Evolutionary conservation across 2,113 vertebrate genomes (phyloP), one percentile per base, ranked within the genome.

Genomic region (Macquaria australasica): DNA sequence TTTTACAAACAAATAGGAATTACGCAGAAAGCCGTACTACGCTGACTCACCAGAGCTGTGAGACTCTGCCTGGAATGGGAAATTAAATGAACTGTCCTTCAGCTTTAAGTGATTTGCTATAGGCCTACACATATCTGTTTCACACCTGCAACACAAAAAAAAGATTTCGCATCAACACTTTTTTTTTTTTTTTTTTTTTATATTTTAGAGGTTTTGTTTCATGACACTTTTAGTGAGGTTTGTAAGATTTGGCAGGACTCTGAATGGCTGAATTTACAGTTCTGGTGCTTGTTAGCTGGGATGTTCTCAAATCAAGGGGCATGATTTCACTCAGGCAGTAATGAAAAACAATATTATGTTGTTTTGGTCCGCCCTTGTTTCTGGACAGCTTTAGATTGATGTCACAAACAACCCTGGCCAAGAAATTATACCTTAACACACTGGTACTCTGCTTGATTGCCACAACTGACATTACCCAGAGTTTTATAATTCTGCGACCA

Each of bases 231-330:
- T 92, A 94, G 85, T 87, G 73, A 93, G 90, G 91, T 93, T 92
- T 91, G 89, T 91, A 95, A 90, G 73, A 92, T 91, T 95, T 97
- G 96, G 93, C 94, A 94, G 82, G 82, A 94, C 85, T 96, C 93
- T 75, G 89, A 95, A 93, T 91, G 93, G 95, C 96, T 94, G 94
- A 95, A 94, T 96, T 96, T 96, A 94, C 93, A 93, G 86, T 93
- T 95, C 92, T 95, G 89, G 93, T 95, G 96, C 94, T 95, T 95
- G 94, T 96, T 96, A 96, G 95, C 93, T 84, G 85, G 62, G 86
- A 95, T 94, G 94, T 95, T 86, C 93, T 92, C 86, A 92, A 93
- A 94, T 95, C 84, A 95, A 95, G 89, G 91, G 59, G 94, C 95
- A 95, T 95, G 92, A 95, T 95, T 97, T 97, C 94, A 95, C 92